Percentiles rank a stretch among this genome's conserved stretches.
Evolutionary conservation across 2,888 invertebrate genomes (phyloP).

Genomic region (Myathropa florea): DNA sequence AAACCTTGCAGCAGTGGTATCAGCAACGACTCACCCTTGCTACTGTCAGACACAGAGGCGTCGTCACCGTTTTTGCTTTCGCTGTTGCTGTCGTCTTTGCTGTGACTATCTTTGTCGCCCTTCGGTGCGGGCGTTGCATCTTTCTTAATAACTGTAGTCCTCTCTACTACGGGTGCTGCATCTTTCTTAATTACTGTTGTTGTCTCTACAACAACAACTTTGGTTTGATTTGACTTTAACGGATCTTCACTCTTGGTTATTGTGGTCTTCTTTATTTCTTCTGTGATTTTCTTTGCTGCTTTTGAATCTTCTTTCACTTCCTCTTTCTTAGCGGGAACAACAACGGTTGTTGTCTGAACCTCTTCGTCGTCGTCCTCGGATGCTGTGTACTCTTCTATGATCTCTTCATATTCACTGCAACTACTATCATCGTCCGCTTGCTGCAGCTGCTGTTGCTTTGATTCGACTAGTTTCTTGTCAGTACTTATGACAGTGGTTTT

Average conservation of each 20-base stretch:
- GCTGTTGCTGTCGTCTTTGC: neutral
- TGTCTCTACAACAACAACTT: conserved; percentile 7
- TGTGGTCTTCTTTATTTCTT: conserved; percentile 61
- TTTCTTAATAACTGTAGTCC: conserved; percentile 45
- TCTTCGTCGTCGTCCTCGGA: conserved; percentile 74
- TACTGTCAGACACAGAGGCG: conserved; percentile 65
- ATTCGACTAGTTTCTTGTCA: conserved; percentile 32
- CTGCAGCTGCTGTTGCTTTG: conserved; percentile 18
- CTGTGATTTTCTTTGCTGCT: conserved; percentile 45
- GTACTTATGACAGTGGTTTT: conserved; percentile 38
- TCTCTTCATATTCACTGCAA: conserved; percentile 79
- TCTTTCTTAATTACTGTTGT: too few relatives aligned
- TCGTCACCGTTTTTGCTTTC: conserved; percentile 42
- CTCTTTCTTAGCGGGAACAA: conserved; percentile 45
- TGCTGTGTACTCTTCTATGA: conserved; percentile 79
- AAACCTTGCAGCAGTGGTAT: conserved; percentile 86
- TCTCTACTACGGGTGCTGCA: conserved; percentile 36
- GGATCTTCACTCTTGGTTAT: conserved; percentile 55
- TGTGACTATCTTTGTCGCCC: neutral
- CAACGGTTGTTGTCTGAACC: conserved; percentile 24
- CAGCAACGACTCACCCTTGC: conserved; percentile 88
- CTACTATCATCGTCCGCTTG: conserved; percentile 76
- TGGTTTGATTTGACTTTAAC: conserved; percentile 32
- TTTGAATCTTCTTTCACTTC: conserved; percentile 68
- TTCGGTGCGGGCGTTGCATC: conserved; percentile 40